phyloP scores from a whole-genome alignment of 2,888 invertebrate genomes.

The Phanerotoma sp. region DNA sequence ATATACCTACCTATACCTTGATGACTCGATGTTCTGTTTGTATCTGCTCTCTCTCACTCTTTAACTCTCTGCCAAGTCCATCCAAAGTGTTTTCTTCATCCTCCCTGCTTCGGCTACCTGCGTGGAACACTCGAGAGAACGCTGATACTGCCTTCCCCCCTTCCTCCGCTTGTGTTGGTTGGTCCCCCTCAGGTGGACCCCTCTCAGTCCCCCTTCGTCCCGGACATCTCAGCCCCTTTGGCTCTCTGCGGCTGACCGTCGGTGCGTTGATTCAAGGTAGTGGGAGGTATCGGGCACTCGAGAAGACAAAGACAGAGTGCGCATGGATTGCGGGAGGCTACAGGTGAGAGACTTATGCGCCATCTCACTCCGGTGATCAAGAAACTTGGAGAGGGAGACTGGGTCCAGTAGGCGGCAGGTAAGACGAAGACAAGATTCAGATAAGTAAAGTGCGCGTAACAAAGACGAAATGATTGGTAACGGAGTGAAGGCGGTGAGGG shows the following conservation, averaged over 20 bases:
- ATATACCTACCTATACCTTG: constrained; percentile 37
- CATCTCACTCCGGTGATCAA: not conserved
- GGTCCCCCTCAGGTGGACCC: too few species aligned
- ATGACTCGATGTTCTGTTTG: constrained; percentile 51
- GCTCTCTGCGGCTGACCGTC: constrained; percentile 9
- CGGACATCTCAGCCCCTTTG: not conserved
- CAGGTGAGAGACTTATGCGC: constrained; percentile 25
- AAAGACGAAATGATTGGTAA: constrained; percentile 33
- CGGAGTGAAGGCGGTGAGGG: constrained; percentile 27
- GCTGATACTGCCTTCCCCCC: constrained; percentile 16
- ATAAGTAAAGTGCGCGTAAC: constrained; percentile 39
- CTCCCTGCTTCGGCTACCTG: too few species aligned
- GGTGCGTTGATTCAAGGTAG: constrained; percentile 5
- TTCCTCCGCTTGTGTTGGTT: constrained; percentile 1
- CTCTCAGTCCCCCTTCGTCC: constrained; percentile 12
- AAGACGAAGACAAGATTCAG: constrained; percentile 14
- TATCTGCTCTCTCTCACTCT: constrained; percentile 26
- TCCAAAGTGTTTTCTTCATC: not conserved
- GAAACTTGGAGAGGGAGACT: constrained; percentile 23
- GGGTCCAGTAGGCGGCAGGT: constrained; percentile 19
- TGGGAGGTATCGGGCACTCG: constrained; percentile 44
- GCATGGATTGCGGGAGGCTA: constrained; percentile 25
- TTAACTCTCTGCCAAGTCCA: constrained; percentile 26
- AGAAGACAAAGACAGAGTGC: constrained; percentile 58
- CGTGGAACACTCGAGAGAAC: not conserved